Percentiles rank a stretch among this genome's conserved stretches.
phyloP scores from a whole-genome alignment of 2,797 vertebrate genomes.

The Enteromius afrohamiltoni region DNA sequence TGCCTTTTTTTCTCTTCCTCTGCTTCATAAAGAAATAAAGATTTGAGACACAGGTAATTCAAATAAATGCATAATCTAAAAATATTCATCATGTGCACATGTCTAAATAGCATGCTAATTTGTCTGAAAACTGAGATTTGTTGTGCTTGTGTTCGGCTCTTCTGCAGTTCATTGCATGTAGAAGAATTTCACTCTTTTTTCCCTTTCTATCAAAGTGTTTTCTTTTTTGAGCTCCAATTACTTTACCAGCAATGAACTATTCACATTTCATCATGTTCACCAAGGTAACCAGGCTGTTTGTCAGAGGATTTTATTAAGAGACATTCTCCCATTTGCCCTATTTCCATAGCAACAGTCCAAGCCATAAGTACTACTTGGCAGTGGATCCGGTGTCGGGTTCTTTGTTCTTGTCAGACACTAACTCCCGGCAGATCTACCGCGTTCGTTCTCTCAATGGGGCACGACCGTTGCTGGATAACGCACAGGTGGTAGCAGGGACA shows the following conservation, averaged over 20 bases:
- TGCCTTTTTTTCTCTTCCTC: conserved; percentile 18
- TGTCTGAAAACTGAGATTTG: background rate
- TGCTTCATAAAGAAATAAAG: conserved; percentile 90
- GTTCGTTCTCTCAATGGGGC: conserved; percentile 80
- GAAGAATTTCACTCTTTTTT: conserved; percentile 35
- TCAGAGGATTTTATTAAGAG: conserved; percentile 52
- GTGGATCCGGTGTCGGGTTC: conserved; percentile 86
- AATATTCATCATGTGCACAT: background rate
- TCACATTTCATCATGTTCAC: conserved; percentile 61
- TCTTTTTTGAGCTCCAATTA: conserved; percentile 56
- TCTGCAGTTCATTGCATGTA: conserved; percentile 1
- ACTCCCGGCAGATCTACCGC: conserved; percentile 85
- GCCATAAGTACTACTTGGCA: conserved; percentile 90
- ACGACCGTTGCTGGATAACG: conserved; percentile 82
- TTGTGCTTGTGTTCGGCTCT: background rate
- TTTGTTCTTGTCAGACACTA: conserved; percentile 87
- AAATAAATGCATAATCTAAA: background rate
- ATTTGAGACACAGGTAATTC: conserved; percentile 92
- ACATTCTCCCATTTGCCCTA: conserved; percentile 52
- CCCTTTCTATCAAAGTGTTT: conserved; percentile 37
- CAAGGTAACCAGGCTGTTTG: conserved; percentile 57
- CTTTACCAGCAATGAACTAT: conserved; percentile 54
- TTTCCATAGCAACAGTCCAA: conserved; percentile 85
- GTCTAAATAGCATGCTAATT: conserved; percentile 7
- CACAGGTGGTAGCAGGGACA: conserved; percentile 85